Conservation (phyloP, 2,888 invertebrate species). For the Apodemia hepburni region DNA sequence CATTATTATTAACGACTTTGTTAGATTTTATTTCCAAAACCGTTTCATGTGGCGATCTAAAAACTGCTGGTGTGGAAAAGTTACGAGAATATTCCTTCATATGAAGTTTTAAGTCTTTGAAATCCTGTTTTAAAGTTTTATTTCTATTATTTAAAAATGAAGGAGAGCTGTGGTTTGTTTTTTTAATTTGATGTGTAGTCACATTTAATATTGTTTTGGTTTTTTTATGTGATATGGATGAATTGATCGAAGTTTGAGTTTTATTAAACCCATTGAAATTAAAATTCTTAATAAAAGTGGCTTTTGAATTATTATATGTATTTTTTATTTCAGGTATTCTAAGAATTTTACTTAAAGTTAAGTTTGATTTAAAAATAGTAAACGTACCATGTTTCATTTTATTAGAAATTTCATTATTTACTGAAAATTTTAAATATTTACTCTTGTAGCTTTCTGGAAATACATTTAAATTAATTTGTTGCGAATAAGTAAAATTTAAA, state of each 20-base stretch:
- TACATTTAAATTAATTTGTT: neutral
- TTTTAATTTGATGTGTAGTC: neutral
- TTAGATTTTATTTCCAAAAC: no score
- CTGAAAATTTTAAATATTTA: neutral
- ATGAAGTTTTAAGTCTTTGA: no score
- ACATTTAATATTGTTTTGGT: neutral
- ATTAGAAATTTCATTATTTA: neutral
- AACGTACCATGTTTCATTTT: neutral
- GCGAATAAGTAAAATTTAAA: neutral
- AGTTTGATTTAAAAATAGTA: constrained; percentile 2
- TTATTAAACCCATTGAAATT: neutral
- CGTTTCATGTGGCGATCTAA: no score
- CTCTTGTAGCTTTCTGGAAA: neutral
- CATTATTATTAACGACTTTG: no score
- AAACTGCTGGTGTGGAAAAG: no score
- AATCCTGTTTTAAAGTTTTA: no score
- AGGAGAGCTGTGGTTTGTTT: neutral
- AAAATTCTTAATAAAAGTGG: no score
- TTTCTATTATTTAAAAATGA: no score
- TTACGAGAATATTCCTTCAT: no score
- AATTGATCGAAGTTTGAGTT: neutral
- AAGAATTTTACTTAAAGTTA: neutral
- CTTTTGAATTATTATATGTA: neutral
- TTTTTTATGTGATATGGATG: neutral
- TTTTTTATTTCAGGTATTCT: neutral